Evolutionary conservation across 2,113 vertebrate species (phyloP).

Genomic region (Lanius ludovicianus): DNA sequence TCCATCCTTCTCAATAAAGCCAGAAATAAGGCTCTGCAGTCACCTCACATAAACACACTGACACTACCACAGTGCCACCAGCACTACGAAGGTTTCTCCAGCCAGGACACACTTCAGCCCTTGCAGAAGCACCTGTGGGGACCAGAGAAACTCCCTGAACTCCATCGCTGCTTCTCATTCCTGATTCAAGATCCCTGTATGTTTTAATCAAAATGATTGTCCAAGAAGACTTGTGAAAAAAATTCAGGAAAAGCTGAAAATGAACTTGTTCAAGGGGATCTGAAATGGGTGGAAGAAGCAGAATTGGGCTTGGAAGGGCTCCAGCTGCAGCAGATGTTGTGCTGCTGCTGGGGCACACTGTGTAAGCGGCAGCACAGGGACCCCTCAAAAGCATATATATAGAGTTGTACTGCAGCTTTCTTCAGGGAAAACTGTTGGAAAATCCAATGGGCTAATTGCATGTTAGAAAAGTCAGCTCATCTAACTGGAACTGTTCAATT

Average conservation of each 20-base stretch:
- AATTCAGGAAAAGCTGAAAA: not conserved
- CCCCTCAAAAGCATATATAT: fast-evolving
- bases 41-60: not conserved
- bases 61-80: not conserved
- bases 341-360: not conserved
- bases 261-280: not conserved
- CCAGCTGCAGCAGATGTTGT: not conserved
- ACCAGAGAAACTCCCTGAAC: not conserved
- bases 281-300: not conserved
- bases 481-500: not conserved
- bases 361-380: not conserved
- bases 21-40: not conserved
- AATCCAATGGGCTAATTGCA: not conserved
- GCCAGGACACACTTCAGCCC: not conserved
- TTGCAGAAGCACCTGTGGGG: not conserved
- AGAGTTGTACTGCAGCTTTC: not conserved
- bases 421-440: not conserved
- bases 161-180: not conserved
- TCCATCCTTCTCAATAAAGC: not conserved
- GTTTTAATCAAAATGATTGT: not conserved
- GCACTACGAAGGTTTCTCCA: not conserved
- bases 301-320: not conserved
- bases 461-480: not conserved
- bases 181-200: not conserved
- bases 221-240: not conserved